Evolutionary conservation across 2,113 vertebrate species (phyloP).

Genomic region (Dendropsophus ebraccatus): DNA sequence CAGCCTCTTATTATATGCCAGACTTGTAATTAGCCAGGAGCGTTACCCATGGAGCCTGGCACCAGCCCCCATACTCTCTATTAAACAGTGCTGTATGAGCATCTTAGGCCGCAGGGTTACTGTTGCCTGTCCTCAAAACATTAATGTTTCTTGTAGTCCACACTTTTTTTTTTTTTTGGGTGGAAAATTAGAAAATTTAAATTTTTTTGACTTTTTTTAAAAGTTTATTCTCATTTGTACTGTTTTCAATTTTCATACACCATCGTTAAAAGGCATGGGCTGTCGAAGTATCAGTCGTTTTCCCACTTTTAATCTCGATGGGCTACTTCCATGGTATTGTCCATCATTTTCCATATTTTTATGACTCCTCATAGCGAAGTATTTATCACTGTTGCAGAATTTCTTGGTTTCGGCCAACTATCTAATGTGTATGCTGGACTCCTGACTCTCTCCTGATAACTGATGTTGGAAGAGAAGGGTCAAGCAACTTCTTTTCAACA

Average conservation of each 20-base stretch:
- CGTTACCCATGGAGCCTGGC: slow-evolving; percentile 34
- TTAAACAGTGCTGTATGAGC: background rate
- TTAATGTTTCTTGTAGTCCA: background rate
- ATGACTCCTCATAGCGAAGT: no score
- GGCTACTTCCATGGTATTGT: background rate
- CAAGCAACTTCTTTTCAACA: no score
- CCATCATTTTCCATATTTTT: no score
- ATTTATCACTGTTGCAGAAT: no score
- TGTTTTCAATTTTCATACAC: background rate
- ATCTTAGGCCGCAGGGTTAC: background rate
- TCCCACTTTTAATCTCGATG: no score
- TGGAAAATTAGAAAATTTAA: background rate
- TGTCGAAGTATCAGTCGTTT: no score
- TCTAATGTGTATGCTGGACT: no score
- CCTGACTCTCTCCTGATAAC: no score
- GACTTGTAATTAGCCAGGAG: slow-evolving; percentile 51
- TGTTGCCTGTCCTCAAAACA: background rate
- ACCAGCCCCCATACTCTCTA: background rate
- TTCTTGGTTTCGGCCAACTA: no score
- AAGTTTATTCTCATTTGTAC: background rate
- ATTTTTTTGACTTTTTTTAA: background rate
- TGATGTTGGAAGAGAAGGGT: no score
- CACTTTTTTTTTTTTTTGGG: background rate
- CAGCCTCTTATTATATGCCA: slow-evolving; percentile 51
- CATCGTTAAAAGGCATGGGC: no score